Conservation (phyloP, 1,140 invertebrate species). For the Ceratina calcarata region DNA sequence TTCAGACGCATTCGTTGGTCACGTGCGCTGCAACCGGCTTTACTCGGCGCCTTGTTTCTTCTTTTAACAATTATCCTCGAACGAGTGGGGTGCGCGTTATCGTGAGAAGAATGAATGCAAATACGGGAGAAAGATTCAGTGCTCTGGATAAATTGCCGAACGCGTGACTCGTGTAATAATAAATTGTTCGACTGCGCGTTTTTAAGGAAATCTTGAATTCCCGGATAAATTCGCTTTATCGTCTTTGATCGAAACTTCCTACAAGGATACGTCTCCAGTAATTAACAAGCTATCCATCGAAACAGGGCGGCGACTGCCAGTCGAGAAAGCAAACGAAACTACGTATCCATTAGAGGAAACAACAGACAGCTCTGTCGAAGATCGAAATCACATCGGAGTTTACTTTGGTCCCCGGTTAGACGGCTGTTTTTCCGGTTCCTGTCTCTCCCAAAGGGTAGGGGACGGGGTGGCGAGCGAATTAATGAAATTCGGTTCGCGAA, state of each 20-base stretch:
- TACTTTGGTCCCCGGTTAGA: background rate
- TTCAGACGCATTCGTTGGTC: constrained; percentile 30
- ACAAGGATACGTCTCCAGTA: background rate
- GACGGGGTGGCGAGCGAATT: background rate
- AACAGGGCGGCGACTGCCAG: background rate
- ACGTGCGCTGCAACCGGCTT: constrained; percentile 26
- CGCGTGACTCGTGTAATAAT: background rate
- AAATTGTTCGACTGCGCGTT: too few species aligned
- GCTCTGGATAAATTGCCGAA: constrained; percentile 17
- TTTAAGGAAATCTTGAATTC: too few species aligned
- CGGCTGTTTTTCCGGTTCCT: constrained; percentile 12
- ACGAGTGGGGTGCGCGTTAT: background rate
- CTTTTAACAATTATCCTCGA: constrained; percentile 36
- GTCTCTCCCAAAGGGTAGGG: too few species aligned
- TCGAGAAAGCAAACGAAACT: background rate
- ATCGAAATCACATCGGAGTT: constrained; percentile 32
- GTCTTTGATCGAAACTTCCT: too few species aligned
- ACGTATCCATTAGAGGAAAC: constrained; percentile 9
- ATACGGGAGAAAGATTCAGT: background rate
- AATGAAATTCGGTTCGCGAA: constrained; percentile 15
- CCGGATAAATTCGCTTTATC: too few species aligned
- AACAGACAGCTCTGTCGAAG: constrained; percentile 3
- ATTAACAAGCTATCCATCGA: constrained; percentile 10
- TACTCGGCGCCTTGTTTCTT: constrained; percentile 20
- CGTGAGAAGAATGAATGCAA: background rate